A percentile compares a stretch with the other conserved stretches of the same genome.
phyloP scores from a whole-genome alignment of 1,140 invertebrate genomes.

The Diabrotica undecimpunctata region DNA sequence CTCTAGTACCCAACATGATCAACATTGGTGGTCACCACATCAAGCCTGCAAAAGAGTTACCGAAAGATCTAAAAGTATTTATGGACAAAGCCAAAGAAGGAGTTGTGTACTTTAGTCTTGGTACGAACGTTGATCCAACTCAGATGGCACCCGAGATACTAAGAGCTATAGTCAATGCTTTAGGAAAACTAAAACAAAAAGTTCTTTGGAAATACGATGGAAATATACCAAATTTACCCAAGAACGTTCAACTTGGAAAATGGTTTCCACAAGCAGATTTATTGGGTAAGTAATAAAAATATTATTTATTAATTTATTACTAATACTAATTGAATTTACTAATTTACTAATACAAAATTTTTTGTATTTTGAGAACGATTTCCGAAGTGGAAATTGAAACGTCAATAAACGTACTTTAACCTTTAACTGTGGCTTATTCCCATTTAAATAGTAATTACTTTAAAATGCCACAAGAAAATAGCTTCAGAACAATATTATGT shows the following conservation, averaged over 20 bases:
- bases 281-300: slow-evolving; percentile 26
- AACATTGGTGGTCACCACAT: slow-evolving; percentile 51
- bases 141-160: slow-evolving; percentile 47
- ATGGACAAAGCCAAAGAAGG: slow-evolving; percentile 54
- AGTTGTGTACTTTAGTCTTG: slow-evolving; percentile 61
- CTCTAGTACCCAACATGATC: slow-evolving; percentile 49
- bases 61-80: slow-evolving; percentile 51
- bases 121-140: slow-evolving; percentile 56
- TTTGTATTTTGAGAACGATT: too few relatives aligned
- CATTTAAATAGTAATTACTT: too few relatives aligned
- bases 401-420: too few relatives aligned
- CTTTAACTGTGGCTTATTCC: too few relatives aligned
- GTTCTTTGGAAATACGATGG: slow-evolving; percentile 54
- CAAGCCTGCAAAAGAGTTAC: slow-evolving; percentile 34
- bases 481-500: too few relatives aligned
- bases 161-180: slow-evolving; percentile 46
- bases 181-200: slow-evolving; percentile 50
- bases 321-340: too few relatives aligned
- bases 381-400: too few relatives aligned
- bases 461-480: too few relatives aligned
- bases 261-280: slow-evolving; percentile 31
- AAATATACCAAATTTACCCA: slow-evolving; percentile 40
- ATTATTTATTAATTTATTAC: too few relatives aligned
- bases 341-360: too few relatives aligned
- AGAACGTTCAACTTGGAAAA: slow-evolving; percentile 25